phyloP scores from a whole-genome alignment of 2,888 invertebrate species.

The Sthenelais limicola region DNA sequence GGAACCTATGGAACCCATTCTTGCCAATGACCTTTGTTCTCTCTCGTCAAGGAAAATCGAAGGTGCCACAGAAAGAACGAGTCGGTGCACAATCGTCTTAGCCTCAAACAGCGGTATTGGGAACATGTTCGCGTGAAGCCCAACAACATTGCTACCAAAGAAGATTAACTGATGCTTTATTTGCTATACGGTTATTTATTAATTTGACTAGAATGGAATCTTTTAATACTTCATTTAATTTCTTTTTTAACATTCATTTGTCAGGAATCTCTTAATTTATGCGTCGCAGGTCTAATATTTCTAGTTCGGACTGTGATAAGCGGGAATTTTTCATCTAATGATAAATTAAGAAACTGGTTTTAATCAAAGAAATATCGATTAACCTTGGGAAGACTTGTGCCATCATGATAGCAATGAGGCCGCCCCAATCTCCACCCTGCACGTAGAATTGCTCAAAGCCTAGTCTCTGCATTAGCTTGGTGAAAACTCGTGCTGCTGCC shows the following conservation, averaged over 20 bases:
- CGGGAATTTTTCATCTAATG: no score
- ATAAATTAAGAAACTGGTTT: not conserved
- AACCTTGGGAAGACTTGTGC: conserved; percentile 77
- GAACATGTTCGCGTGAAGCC: conserved; percentile 44
- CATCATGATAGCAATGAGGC: conserved; percentile 78
- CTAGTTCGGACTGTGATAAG: no score
- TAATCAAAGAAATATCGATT: not conserved
- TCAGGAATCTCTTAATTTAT: no score
- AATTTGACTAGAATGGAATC: no score
- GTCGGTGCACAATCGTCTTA: not conserved
- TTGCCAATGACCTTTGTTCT: not conserved
- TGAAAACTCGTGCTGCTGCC: conserved; percentile 74
- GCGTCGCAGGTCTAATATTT: no score
- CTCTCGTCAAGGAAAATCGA: conserved; percentile 21
- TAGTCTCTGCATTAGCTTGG: conserved; percentile 81
- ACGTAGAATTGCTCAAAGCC: conserved; percentile 79
- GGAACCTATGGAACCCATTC: conserved; percentile 50
- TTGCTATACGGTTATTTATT: no score
- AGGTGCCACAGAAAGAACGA: conserved; percentile 5
- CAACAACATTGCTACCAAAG: conserved; percentile 41
- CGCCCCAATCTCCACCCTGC: conserved; percentile 90
- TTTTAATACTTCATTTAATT: no score
- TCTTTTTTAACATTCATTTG: no score
- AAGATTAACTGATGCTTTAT: no score
- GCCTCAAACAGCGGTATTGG: not conserved